Evolutionary conservation across 2,797 vertebrate genomes (phyloP).

Genomic region (Scarus forsteni): DNA sequence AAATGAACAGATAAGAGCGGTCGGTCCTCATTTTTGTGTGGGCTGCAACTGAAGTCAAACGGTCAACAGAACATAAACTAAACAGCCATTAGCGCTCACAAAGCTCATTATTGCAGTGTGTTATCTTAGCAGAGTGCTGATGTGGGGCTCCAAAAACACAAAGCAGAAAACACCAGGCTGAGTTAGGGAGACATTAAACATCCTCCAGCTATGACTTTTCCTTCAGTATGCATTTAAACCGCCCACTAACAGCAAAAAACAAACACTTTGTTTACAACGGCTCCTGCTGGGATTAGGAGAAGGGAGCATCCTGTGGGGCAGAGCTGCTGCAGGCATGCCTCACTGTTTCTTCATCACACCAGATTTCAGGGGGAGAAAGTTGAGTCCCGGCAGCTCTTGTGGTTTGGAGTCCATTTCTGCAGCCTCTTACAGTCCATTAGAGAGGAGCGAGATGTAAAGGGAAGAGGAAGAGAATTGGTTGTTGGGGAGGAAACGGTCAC

Average conservation of each 20-base stretch:
- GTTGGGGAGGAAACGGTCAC: slow-evolving; percentile 27
- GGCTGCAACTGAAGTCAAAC: not conserved
- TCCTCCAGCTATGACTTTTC: slow-evolving; percentile 45
- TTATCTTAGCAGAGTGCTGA: slow-evolving; percentile 13
- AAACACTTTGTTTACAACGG: slow-evolving; percentile 54
- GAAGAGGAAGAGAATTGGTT: slow-evolving; percentile 32
- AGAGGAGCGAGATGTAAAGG: slow-evolving; percentile 49
- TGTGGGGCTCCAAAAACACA: slow-evolving; percentile 8
- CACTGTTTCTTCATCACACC: slow-evolving; percentile 58
- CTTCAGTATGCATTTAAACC: slow-evolving; percentile 65
- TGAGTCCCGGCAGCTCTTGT: slow-evolving; percentile 38
- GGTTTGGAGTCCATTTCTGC: slow-evolving; percentile 67
- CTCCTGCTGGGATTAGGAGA: slow-evolving; percentile 58
- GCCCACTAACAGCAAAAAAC: slow-evolving; percentile 59
- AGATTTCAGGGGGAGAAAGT: slow-evolving; percentile 43
- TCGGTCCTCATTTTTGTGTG: not conserved
- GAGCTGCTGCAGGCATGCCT: slow-evolving; percentile 44
- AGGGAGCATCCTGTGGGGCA: slow-evolving; percentile 51
- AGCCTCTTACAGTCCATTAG: slow-evolving; percentile 74
- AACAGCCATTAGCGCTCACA: slow-evolving; percentile 10
- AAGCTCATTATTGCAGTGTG: slow-evolving; percentile 4
- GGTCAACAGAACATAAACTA: not conserved
- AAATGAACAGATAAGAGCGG: not conserved
- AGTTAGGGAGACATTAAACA: slow-evolving; percentile 42
- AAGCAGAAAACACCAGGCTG: slow-evolving; percentile 27